Evolutionary conservation across 2,113 vertebrate genomes (phyloP).

Genomic region (Candoia aspera): DNA sequence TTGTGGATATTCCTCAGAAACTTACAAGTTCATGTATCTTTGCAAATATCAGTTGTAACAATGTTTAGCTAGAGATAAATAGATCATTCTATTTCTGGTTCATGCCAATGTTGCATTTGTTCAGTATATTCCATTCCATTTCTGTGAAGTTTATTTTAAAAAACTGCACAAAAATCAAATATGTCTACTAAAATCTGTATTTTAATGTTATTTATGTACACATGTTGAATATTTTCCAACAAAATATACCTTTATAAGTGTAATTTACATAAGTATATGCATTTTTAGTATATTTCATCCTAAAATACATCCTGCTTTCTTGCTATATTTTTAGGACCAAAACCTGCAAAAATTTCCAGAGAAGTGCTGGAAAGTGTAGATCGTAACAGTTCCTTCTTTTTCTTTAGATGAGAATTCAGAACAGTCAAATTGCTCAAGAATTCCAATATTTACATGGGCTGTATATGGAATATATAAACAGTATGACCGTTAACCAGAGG

Average conservation of each 20-base stretch:
- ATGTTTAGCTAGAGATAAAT: neutral
- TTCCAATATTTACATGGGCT: neutral
- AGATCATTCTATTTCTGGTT: neutral
- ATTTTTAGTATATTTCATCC: neutral
- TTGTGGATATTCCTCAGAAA: slow-evolving; percentile 1
- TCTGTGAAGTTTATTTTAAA: neutral
- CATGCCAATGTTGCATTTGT: neutral
- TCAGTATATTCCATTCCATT: neutral
- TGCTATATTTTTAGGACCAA: neutral
- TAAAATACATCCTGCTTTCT: neutral
- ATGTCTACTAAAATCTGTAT: neutral
- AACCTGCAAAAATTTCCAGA: neutral
- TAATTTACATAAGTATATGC: neutral
- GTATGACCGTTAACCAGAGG: neutral
- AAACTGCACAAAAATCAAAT: neutral
- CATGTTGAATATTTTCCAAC: neutral
- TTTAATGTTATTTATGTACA: neutral
- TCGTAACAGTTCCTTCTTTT: too few species aligned
- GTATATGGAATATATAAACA: neutral
- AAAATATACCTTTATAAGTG: neutral
- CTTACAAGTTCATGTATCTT: neutral
- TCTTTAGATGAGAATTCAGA: neutral
- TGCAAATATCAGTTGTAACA: neutral
- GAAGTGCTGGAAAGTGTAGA: neutral
- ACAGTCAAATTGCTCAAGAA: neutral